phyloP scores from a whole-genome alignment of 2,888 invertebrate species.

The Sussaba pulchella region DNA sequence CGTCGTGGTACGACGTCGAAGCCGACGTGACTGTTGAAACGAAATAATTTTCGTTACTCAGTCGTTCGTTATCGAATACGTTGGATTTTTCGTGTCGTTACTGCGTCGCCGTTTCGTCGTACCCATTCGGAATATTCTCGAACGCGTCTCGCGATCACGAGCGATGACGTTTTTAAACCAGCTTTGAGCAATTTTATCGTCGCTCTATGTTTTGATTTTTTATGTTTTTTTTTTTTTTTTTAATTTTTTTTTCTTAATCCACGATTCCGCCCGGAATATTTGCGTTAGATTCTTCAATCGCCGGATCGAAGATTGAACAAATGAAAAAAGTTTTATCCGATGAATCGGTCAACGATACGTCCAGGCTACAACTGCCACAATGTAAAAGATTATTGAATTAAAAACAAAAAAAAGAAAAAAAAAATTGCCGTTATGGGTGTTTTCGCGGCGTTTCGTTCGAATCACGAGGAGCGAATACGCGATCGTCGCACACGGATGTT shows the following conservation, averaged over 20 bases:
- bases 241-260: constrained; percentile 23
- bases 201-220: constrained; percentile 19
- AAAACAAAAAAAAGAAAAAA: no score
- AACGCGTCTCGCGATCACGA: constrained; percentile 9
- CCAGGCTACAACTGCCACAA: constrained; percentile 79
- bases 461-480: constrained; percentile 58
- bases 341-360: constrained; percentile 76
- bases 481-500: constrained; percentile 20
- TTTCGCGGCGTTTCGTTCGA: constrained; percentile 42
- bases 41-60: background rate
- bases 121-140: constrained; percentile 4
- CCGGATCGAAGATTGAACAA: constrained; percentile 23
- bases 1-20: constrained; percentile 1
- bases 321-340: no score
- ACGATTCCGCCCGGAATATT: background rate
- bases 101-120: constrained; percentile 1
- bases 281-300: constrained; percentile 15
- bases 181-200: constrained; percentile 17
- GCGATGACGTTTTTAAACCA: background rate
- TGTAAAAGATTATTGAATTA: constrained; percentile 46
- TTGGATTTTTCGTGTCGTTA: background rate
- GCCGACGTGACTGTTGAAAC: background rate
- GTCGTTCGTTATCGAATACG: background rate
- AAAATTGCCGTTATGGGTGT: no score
- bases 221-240: no score